A percentile compares a stretch with the other conserved stretches of the same genome.
Conservation (phyloP, 37 sponge, comb jelly and placozoan genomes). For the Halichondria panicea region DNA sequence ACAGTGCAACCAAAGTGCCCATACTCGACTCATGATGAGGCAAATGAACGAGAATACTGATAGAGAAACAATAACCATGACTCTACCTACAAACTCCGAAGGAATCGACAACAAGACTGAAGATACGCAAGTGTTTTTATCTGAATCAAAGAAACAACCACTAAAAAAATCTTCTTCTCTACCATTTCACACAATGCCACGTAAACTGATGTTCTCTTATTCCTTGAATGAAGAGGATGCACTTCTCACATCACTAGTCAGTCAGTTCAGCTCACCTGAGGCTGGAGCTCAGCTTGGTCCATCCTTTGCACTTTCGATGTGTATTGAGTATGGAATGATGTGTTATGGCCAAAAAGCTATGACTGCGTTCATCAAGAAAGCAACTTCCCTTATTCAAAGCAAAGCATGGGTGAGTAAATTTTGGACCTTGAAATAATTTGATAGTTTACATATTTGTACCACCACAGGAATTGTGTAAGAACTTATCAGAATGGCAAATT, state of each 20-base stretch:
- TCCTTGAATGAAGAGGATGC: constrained; percentile 20
- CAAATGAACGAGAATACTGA: too few relatives aligned
- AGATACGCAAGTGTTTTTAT: too few relatives aligned
- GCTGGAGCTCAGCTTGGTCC: constrained; percentile 42
- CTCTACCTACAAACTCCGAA: background rate
- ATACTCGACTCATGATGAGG: too few relatives aligned
- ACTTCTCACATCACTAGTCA: constrained; percentile 22
- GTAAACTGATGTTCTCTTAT: constrained; percentile 39
- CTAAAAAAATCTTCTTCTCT: background rate
- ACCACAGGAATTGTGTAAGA: constrained; percentile 28
- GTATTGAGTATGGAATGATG: constrained; percentile 48
- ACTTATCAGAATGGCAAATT: constrained; percentile 50
- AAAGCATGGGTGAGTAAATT: constrained; percentile 57
- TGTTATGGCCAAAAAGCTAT: constrained; percentile 12
- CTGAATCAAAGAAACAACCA: too few relatives aligned
- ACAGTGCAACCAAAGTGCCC: too few relatives aligned
- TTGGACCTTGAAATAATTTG: background rate
- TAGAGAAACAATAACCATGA: too few relatives aligned
- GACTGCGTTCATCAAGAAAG: constrained; percentile 35
- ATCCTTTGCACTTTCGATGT: constrained; percentile 56
- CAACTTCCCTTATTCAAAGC: constrained; percentile 36
- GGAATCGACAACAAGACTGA: background rate
- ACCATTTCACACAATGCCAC: constrained; percentile 1
- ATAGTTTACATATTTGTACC: background rate
- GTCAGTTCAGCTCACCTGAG: background rate